These are phyloP conservation scores for Amphipoea oculea DNA, from an alignment of 2,888 invertebrate genomes.

Conservation along the genomic window DNA sequence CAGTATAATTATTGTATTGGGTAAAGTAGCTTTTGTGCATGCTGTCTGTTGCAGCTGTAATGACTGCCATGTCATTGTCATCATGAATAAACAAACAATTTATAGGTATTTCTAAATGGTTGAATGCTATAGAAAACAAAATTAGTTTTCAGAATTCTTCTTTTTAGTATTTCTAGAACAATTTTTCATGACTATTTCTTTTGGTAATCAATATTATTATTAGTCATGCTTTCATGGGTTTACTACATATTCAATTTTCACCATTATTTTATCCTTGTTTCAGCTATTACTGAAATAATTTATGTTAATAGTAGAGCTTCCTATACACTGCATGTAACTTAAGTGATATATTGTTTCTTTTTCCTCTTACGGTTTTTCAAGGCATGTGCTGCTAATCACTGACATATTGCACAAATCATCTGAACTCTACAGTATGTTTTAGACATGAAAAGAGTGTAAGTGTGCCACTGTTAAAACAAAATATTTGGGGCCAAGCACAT, in stretches of 20 bases:
- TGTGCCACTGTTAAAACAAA: background rate
- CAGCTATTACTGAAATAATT: slow-evolving; percentile 20
- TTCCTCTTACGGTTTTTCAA: background rate
- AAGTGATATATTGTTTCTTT: background rate
- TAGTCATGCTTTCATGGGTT: slow-evolving; percentile 37
- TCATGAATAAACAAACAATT: background rate
- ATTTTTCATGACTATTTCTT: background rate
- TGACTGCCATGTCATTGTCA: slow-evolving; percentile 26
- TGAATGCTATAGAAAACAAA: background rate
- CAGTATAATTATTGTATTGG: slow-evolving; percentile 15
- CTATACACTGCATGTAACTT: background rate
- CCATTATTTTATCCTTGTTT: slow-evolving; percentile 14
- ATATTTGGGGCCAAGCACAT: background rate
- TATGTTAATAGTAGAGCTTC: slow-evolving; percentile 21
- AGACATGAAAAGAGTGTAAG: background rate
- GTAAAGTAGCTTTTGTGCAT: slow-evolving; percentile 26
- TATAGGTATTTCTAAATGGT: background rate
- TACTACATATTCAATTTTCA: slow-evolving; percentile 37
- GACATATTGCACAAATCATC: background rate
- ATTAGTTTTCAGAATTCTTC: background rate
- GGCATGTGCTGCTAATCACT: background rate
- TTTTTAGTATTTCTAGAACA: background rate
- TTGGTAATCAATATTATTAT: slow-evolving; percentile 12
- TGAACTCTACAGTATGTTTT: background rate
- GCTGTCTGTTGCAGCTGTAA: slow-evolving; percentile 32